These are phyloP conservation scores for Lycocerus yunnanus DNA, from an alignment of 2,888 invertebrate genomes.

Conservation along the genomic window DNA sequence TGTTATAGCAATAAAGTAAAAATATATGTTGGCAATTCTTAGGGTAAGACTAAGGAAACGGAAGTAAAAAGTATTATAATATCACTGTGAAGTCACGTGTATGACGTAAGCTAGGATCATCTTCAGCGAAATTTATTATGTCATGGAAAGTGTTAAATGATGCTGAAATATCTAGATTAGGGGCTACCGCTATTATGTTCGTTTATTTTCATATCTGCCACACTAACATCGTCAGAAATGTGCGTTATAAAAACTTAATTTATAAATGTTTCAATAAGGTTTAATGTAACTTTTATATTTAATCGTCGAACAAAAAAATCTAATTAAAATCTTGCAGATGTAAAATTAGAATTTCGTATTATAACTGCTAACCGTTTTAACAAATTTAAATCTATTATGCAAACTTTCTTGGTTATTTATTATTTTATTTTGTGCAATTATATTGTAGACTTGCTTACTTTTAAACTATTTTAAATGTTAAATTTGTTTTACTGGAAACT, in stretches of 20 bases:
- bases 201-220: conserved; percentile 29
- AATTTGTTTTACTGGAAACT: too few relatives aligned
- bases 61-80: conserved; percentile 26
- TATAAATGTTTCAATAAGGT: not conserved
- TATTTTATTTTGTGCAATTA: not conserved
- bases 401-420: not conserved
- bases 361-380: not conserved
- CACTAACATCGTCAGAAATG: conserved; percentile 17
- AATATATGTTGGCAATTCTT: not conserved
- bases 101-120: conserved; percentile 33
- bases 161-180: conserved; percentile 41
- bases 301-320: not conserved
- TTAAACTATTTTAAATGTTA: not conserved
- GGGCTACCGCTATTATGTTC: conserved; percentile 33
- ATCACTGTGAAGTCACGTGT: conserved; percentile 33
- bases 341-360: not conserved
- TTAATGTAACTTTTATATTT: not conserved
- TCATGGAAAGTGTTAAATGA: conserved; percentile 39
- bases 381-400: not conserved
- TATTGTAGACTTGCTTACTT: not conserved
- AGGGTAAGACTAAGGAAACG: conserved; percentile 7
- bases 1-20: not conserved
- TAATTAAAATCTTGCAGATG: not conserved
- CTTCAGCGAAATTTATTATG: conserved; percentile 37
- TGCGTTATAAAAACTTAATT: conserved; percentile 14